Conservation (phyloP, 1,140 invertebrate genomes). For the Eueides isabella region DNA sequence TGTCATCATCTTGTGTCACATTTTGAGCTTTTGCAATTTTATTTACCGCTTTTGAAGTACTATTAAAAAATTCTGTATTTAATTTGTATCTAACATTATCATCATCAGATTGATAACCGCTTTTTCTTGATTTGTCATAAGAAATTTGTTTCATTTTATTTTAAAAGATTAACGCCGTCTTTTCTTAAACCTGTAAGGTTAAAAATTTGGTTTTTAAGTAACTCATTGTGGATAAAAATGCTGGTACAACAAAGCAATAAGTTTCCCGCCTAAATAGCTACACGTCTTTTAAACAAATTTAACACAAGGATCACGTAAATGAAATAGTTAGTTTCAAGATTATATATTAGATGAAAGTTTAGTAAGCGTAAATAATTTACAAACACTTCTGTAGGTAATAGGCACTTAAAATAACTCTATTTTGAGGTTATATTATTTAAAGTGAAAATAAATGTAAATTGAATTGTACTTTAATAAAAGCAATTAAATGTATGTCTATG, state of each 20-base stretch:
- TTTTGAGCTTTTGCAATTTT: slow-evolving; percentile 45
- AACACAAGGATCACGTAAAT: background rate
- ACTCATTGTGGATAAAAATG: slow-evolving; percentile 3
- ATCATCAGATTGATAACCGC: slow-evolving; percentile 67
- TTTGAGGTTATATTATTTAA: slow-evolving; percentile 34
- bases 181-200: slow-evolving; percentile 39
- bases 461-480: background rate
- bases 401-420: background rate
- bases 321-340: background rate
- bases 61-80: slow-evolving; percentile 61
- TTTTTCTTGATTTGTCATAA: slow-evolving; percentile 54
- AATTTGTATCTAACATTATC: slow-evolving; percentile 71
- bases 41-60: slow-evolving; percentile 37
- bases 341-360: background rate
- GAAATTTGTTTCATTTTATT: slow-evolving; percentile 59
- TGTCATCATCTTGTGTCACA: slow-evolving; percentile 58
- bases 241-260: background rate
- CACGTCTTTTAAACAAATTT: background rate
- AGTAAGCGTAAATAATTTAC: background rate
- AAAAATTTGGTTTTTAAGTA: slow-evolving; percentile 17
- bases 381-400: background rate
- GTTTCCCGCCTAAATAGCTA: slow-evolving; percentile 52
- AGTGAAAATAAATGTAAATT: background rate
- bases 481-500: background rate
- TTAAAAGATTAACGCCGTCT: slow-evolving; percentile 1